Evolutionary conservation across 2,113 vertebrate genomes (phyloP), one percentile per base, ranked within the genome.

Genomic region (Cyanoderma ruficeps): DNA sequence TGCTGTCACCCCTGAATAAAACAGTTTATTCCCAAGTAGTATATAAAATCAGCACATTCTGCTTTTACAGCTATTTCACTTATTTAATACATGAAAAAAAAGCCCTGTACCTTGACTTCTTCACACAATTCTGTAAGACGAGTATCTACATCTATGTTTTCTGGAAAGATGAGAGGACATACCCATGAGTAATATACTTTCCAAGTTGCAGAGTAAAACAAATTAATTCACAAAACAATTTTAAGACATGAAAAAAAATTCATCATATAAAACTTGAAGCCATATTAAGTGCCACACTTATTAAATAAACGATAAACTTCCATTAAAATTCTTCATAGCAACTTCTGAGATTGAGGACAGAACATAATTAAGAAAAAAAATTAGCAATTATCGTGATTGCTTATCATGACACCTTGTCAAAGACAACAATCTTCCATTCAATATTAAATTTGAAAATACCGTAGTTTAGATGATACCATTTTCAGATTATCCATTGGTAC

Each of bases 101-200:
- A 94, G 67, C 63, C 93, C 70, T 33, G 65, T 98, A 99, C 99
- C 99, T 99, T 99, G 71, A 99, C 98, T 98, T 99, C 98, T 97
- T 99, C 98, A 98, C 99, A 99, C 61, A 99, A 96, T 80, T 99
- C 99, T 88, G 98, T 83, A 60, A 99, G 98, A 86, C 99, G 99
- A 72, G 97, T 98, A 94, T 99, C 99, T 96, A 99, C 98, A 97
- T 99, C 99, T 70, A 99, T 98, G 98, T 99, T 98, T 97, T 99
- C 99, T 99, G 98, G 95, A 98, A 97, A 96, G 95, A 97, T 60
- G 80, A 97, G 91, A 98, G 63, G 95, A 44, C 35, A 97, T 22
- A 86, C 59, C 91, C 75, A 78, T 94, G 85, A 90, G 94, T 90
- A 88, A 93, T 56, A 20, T n/a, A 83, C 35, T 80, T 94, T 82